phyloP scores from a whole-genome alignment of 2,888 invertebrate species.

The Malacosoma neustria region DNA sequence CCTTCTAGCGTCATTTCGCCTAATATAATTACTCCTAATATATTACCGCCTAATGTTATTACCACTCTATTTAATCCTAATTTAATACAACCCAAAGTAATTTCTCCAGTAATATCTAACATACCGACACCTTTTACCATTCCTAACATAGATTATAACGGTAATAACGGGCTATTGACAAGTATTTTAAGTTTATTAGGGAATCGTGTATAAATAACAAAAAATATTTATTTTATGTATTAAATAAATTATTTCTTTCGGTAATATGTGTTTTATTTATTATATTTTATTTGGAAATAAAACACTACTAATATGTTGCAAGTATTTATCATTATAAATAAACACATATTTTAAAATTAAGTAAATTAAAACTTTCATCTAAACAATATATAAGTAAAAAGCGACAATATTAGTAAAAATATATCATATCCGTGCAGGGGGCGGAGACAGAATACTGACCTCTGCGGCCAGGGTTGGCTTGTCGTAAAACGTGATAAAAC shows the following conservation, averaged over 20 bases:
- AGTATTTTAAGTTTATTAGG: conserved; percentile 11
- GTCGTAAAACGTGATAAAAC: too few species aligned
- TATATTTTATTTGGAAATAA: too few species aligned
- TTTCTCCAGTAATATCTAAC: conserved; percentile 11
- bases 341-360: too few species aligned
- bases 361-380: too few species aligned
- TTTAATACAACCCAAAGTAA: conserved; percentile 4
- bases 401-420: too few species aligned
- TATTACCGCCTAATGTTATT: conserved; percentile 8
- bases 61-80: background rate
- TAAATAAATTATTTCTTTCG: background rate
- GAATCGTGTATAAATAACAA: conserved; percentile 4
- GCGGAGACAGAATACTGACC: too few species aligned
- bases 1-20: conserved; percentile 14
- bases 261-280: too few species aligned
- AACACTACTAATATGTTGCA: too few species aligned
- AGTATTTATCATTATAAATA: too few species aligned
- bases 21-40: conserved; percentile 10
- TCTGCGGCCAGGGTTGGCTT: too few species aligned
- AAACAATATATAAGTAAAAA: too few species aligned
- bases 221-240: conserved; percentile 7
- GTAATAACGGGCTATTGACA: conserved; percentile 5
- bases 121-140: background rate
- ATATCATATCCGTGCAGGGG: too few species aligned
- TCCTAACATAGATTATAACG: conserved; percentile 1